A percentile compares a stretch with the other conserved stretches of the same genome.
These are phyloP conservation scores for Sarcophaga rosellei DNA, from an alignment of 2,888 invertebrate species.

Conservation along the genomic window DNA sequence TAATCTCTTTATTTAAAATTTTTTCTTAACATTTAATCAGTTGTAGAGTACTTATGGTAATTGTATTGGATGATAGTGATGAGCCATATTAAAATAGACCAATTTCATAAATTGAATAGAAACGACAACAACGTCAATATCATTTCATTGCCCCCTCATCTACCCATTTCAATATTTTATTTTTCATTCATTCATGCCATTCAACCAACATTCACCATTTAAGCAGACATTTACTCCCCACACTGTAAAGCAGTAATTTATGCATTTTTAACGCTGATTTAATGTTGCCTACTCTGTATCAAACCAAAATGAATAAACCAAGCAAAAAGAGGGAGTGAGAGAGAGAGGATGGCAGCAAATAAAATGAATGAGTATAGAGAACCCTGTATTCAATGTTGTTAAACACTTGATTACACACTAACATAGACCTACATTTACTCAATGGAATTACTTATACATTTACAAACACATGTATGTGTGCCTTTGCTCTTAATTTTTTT, in stretches of 20 bases:
- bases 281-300: too few relatives aligned
- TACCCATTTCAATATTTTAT: too few relatives aligned
- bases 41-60: constrained; percentile 40
- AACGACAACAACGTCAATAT: not conserved
- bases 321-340: too few relatives aligned
- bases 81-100: not conserved
- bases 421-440: constrained; percentile 42
- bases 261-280: too few relatives aligned
- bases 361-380: constrained; percentile 3
- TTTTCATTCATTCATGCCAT: too few relatives aligned
- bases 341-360: not conserved
- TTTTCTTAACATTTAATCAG: constrained; percentile 1
- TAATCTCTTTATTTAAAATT: constrained; percentile 8
- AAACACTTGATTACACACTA: constrained; percentile 37
- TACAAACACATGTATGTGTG: too few relatives aligned
- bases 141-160: too few relatives aligned
- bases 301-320: too few relatives aligned
- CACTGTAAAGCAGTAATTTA: too few relatives aligned
- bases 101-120: constrained; percentile 49
- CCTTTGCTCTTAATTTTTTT: too few relatives aligned
- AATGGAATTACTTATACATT: too few relatives aligned
- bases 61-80: constrained; percentile 10
- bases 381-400: constrained; percentile 28
- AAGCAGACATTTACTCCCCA: not conserved
- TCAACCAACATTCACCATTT: not conserved